Base-by-base conservation (phyloP, 2,888 invertebrate genomes). In the Cheilosia urbana region DNA sequence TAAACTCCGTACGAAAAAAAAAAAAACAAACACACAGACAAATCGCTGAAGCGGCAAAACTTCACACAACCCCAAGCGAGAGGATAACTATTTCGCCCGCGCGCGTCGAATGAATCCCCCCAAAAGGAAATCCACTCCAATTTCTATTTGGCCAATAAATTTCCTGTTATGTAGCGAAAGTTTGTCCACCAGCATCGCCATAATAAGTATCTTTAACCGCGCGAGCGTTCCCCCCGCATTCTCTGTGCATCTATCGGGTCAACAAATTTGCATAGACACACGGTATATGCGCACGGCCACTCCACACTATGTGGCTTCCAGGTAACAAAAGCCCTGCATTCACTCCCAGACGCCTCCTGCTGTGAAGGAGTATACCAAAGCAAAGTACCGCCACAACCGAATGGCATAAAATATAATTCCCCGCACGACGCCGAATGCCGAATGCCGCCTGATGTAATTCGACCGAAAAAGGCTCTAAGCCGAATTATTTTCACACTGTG, bases 401-500 rank as follows among this genome's bases (percentile, higher is more conserved):
- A 75, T 84, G 73, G 73, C 73, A 63, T 55, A 72, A 27, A 72
- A 40, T 51, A 72, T 37, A 72, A 40, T 51, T 45, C 51, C n/a
- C 30, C 40, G n/a, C 49, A 37, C 17, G 7, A 17, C 11, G 49
- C 6, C 24, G 66, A 19, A 58, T 30, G 49, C 6, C 24, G 66
- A 19, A 58, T 30, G 66, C 45, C 19, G 7, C 53, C 30, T 63
- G n/a, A n/a, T n/a, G 79, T 79, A 79, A 79, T 75, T 84, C 84
- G 62, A 71, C 82, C 77, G 82, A 87, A 87, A 85, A 87, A 68
- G 87, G 87, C 82, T 82, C 78, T 58, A 42, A 82, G 72, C 78
- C 82, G 87, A 87, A 87, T 87, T 87, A 87, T 87, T 82, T 87
- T 78, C 87, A 87, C 87, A 82, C 87, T 66, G 77, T 53, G 58